Base-by-base conservation (phyloP, 2,797 vertebrate genomes). In the Lemur catta region DNA sequence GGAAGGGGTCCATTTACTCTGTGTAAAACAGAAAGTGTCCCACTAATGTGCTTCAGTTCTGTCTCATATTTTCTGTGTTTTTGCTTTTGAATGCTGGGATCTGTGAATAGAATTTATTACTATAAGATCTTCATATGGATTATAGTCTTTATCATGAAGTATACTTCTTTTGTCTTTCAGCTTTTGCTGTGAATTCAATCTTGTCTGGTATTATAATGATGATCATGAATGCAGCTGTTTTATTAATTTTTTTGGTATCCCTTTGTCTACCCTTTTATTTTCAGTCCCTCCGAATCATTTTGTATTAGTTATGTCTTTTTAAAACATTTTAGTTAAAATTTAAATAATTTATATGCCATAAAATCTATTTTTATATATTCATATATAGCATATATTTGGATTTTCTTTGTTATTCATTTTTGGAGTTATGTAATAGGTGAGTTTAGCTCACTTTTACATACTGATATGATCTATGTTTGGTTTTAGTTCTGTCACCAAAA, bases 401-500 rank as follows among this genome's bases (percentile, higher is more conserved):
- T 96, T 91, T 88, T 78, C 52, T 91, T 90, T 63, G 61, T 81
- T 86, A 48, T 33, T 61, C 30, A 71, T 6, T 46, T 26, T 38
- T 30, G 24, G 24, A 43, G 46, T 67, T 88, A 71, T 57, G 55
- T 55, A 72, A 26, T 84, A 90, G 28, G n/a, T 91, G 55, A 87
- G 15, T 48, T 86, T n/a, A 55, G 20, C 35, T 89, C 12, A 30
- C 75, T 84, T 91, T 81, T 71, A 63, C 75, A 89, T 38, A 61
- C 41, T 79, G n/a, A 38, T 48, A 2, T 6, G 41, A 48, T 89
- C 10, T 61, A 3, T 80, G 43, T 85, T 92, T 72, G n/a, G 13
- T 96, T 94, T 95, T 93, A 67, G 24, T 87, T 90, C 61, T 93
- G 10, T 93, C 57, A 88, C 88, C 71, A 55, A 41, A 96, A 94